Conservation (phyloP, 2,797 vertebrate species). For the Sebastes oblongus region DNA sequence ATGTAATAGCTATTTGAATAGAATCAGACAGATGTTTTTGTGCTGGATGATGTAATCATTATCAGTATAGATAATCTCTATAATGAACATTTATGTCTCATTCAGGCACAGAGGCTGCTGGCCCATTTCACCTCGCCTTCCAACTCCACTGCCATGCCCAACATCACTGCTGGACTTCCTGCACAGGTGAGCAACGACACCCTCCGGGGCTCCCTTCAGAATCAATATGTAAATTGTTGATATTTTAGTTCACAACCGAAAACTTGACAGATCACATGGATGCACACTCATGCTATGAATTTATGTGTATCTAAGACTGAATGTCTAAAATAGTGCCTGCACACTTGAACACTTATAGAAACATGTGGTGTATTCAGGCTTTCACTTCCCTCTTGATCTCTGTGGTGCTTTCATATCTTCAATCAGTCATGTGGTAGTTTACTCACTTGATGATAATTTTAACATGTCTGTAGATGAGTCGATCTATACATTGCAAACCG, state of each 20-base stretch:
- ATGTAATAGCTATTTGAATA: background rate
- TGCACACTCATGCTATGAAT: background rate
- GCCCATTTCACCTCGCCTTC: conserved; percentile 76
- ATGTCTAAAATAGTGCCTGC: conserved; percentile 5
- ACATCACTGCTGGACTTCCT: conserved; percentile 87
- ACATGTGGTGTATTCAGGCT: conserved; percentile 35
- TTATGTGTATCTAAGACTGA: background rate
- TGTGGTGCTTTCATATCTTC: conserved; percentile 39
- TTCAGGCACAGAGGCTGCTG: conserved; percentile 63
- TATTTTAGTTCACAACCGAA: background rate
- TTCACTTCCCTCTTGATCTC: conserved; percentile 60
- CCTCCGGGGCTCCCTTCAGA: background rate
- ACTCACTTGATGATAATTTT: conserved; percentile 1
- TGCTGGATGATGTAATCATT: background rate
- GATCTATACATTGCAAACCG: background rate
- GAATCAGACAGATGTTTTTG: background rate
- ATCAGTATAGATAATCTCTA: background rate
- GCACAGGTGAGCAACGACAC: conserved; percentile 67
- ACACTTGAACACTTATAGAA: conserved; percentile 26
- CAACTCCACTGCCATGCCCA: conserved; percentile 79
- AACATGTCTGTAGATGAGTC: background rate
- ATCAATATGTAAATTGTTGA: background rate
- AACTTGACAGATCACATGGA: background rate
- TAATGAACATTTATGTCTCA: conserved; percentile 4
- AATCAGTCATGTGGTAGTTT: conserved; percentile 33